Evolutionary conservation across 1,140 invertebrate genomes (phyloP).

Genomic region (Psilanteris sp.): DNA sequence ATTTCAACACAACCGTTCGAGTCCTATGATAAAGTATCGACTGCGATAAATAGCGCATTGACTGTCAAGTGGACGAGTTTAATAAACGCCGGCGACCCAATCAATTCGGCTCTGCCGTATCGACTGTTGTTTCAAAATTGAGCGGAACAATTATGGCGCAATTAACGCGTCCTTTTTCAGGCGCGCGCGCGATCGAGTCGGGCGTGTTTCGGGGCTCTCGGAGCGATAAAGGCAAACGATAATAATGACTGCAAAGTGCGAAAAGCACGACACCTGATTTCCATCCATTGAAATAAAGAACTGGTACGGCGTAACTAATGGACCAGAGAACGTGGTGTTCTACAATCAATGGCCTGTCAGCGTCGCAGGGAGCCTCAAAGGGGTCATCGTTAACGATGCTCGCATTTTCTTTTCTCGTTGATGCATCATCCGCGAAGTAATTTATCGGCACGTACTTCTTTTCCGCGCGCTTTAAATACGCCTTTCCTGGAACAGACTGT

Average conservation of each 20-base stretch:
- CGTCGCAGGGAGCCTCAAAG: conserved; percentile 67
- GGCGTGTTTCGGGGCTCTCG: no score
- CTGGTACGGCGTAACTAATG: conserved; percentile 81
- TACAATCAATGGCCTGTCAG: conserved; percentile 69
- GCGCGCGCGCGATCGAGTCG: no score
- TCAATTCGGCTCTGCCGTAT: conserved; percentile 9
- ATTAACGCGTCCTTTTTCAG: background rate
- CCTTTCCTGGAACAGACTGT: conserved; percentile 69
- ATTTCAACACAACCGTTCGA: no score
- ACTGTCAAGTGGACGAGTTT: no score
- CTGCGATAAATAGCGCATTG: no score
- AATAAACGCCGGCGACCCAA: no score
- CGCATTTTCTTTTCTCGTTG: conserved; percentile 37
- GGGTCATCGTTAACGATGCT: conserved; percentile 68
- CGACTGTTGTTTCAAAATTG: conserved; percentile 13
- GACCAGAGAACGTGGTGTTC: conserved; percentile 82
- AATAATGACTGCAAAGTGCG: conserved; percentile 16
- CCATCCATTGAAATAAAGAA: conserved; percentile 82
- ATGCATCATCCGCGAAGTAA: conserved; percentile 53
- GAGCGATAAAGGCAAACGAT: background rate
- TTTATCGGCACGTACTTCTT: conserved; percentile 67
- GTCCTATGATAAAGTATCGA: no score
- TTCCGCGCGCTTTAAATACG: conserved; percentile 69
- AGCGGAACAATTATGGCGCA: no score
- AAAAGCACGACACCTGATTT: conserved; percentile 68